Base-by-base conservation (phyloP, 35 echinoderm and acorn worm genomes). In the Ophiothrix spiculata region DNA sequence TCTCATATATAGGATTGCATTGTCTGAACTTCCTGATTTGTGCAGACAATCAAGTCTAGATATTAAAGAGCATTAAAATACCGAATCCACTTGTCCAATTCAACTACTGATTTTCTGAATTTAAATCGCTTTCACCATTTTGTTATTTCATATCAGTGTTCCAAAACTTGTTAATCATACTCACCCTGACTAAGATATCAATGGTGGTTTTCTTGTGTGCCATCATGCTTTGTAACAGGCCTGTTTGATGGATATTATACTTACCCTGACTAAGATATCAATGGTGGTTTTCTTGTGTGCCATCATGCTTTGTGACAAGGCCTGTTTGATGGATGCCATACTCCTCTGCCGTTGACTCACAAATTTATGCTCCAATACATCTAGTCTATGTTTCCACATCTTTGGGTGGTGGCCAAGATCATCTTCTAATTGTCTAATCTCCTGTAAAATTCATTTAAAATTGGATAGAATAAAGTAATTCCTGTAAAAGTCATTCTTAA, bases 151-250 rank as follows among this genome's bases (percentile, higher is more conserved):
- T n/a, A n/a, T n/a, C n/a, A n/a, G n/a, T n/a, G n/a, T n/a, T n/a
- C n/a, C n/a, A n/a, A n/a, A n/a, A n/a, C n/a, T n/a, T n/a, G n/a
- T n/a, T n/a, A n/a, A n/a, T n/a, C n/a, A 76, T 25, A 74, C 90
- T 87, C 39, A 99, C 96, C 96, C 87, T 99, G 36, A 93, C 86
- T 1, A 98, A 73, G 36, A 99, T 99, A 38, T 99, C 96, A 74
- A 99, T 99, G 31, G 96, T 99, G 31, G 92, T 94, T 56, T 93
- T 93, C 86, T 94, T 93, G 76, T 99, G 96, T 0, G 88, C 88
- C 37, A 89, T 88, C 64, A 90, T 94, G 78, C 96, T 93, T 38
- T 94, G 89, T 4, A 80, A 81, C 74, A 74, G 40, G 91, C 92
- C 40, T 91, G 82, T 77, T 99, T 87, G 4, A 82, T 77, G 19